phyloP scores from a whole-genome alignment of 2,797 vertebrate genomes.

The Pangasius djambal region DNA sequence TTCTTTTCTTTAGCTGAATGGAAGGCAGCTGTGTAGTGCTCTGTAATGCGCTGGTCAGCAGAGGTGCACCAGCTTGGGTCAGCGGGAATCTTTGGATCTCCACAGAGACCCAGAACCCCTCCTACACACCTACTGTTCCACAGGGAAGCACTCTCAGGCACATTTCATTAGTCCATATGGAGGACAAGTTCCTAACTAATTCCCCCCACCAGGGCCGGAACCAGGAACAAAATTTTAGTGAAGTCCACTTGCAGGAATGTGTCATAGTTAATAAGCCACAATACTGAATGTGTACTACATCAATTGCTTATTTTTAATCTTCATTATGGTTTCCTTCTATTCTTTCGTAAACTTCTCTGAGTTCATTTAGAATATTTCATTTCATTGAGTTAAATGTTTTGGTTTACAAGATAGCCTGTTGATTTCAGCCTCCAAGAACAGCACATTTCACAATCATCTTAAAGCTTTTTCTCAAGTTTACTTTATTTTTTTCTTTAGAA shows the following conservation, averaged over 20 bases:
- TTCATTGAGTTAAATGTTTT: not conserved
- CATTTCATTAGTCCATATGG: slow-evolving; percentile 47
- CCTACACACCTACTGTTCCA: slow-evolving; percentile 51
- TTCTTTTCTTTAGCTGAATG: slow-evolving; percentile 65
- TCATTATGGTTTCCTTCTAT: not conserved
- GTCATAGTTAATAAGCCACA: not conserved
- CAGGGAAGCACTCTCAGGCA: slow-evolving; percentile 40
- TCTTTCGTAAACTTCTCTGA: not conserved
- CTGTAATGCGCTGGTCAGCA: slow-evolving; percentile 53
- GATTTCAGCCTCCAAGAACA: not conserved
- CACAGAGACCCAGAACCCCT: slow-evolving; percentile 38
- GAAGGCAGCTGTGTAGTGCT: slow-evolving; percentile 65
- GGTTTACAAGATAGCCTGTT: not conserved
- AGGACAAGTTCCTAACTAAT: slow-evolving; percentile 32
- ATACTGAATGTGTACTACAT: not conserved
- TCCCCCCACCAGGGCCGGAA: not conserved
- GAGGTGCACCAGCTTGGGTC: slow-evolving; percentile 55
- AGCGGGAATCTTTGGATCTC: slow-evolving; percentile 53
- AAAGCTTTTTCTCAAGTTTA: too few species aligned
- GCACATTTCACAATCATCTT: not conserved
- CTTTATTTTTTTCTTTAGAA: too few species aligned
- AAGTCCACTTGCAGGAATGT: not conserved
- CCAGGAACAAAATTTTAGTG: not conserved
- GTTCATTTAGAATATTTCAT: not conserved
- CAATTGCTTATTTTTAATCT: not conserved